Percentiles rank a stretch among this genome's conserved stretches.
Evolutionary conservation across 1,140 invertebrate species (phyloP).

Genomic region (Lysiphlebus fabarum): DNA sequence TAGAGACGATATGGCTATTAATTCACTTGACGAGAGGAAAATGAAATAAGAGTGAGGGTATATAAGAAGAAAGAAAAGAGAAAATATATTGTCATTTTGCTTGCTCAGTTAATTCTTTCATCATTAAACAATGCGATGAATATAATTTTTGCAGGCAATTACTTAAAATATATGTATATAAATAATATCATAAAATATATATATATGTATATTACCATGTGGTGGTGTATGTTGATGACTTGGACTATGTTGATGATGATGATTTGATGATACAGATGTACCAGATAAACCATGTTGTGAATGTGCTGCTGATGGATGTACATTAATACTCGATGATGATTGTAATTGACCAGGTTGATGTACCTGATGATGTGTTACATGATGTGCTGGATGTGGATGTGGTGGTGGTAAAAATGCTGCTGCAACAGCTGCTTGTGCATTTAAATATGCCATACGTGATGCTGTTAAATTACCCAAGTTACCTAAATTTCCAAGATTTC

Average conservation of each 20-base stretch:
- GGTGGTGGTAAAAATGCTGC: constrained; percentile 78
- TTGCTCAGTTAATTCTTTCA: constrained; percentile 20
- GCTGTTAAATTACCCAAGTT: constrained; percentile 59
- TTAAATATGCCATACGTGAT: constrained; percentile 79
- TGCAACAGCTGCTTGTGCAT: constrained; percentile 82
- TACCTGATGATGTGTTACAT: constrained; percentile 52
- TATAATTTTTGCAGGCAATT: constrained; percentile 12
- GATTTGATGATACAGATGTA: constrained; percentile 44
- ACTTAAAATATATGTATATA: not conserved
- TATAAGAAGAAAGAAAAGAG: not conserved
- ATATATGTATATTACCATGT: constrained; percentile 41
- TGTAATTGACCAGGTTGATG: constrained; percentile 50
- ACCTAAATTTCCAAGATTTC: constrained; percentile 45
- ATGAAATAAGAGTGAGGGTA: constrained; percentile 5
- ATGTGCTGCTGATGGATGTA: constrained; percentile 49
- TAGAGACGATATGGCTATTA: constrained; percentile 49
- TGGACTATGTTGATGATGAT: constrained; percentile 46
- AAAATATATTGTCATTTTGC: constrained; percentile 8
- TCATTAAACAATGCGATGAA: constrained; percentile 16
- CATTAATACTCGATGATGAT: constrained; percentile 46
- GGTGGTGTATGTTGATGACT: constrained; percentile 45
- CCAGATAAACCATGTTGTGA: constrained; percentile 51
- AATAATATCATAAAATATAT: no score
- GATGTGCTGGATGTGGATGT: constrained; percentile 53
- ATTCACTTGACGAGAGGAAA: constrained; percentile 38